phyloP scores from a whole-genome alignment of 1,140 invertebrate species.

The Zaprionus tsacasi region DNA sequence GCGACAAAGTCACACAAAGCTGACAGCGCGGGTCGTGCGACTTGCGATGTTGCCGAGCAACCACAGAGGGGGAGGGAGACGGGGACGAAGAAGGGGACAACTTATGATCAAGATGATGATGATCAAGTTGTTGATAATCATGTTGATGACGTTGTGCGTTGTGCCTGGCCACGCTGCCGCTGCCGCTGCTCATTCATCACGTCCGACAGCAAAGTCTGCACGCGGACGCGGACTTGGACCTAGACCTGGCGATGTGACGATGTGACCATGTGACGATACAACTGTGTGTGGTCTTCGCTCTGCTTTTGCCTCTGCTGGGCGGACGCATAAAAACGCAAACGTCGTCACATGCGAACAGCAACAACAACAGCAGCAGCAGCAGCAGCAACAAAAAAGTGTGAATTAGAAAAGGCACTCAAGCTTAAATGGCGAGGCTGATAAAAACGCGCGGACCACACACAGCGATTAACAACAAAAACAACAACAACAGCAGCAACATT shows the following conservation, averaged over 20 bases:
- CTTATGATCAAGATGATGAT: conserved; percentile 21
- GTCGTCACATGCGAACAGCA: conserved; percentile 39
- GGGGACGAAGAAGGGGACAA: conserved; percentile 3
- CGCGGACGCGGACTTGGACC: conserved; percentile 25
- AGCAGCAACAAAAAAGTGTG: conserved; percentile 65
- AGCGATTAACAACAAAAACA: conserved; percentile 13
- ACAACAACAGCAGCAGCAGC: conserved; percentile 14
- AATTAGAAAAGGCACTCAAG: conserved; percentile 81
- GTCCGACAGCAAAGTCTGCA: conserved; percentile 53
- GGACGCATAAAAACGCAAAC: conserved; percentile 54
- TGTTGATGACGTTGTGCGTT: conserved; percentile 47
- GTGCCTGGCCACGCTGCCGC: background rate
- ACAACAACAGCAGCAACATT: conserved; percentile 1
- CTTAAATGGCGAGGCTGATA: conserved; percentile 72
- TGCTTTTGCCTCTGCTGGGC: conserved; percentile 7
- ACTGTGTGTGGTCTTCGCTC: conserved; percentile 64
- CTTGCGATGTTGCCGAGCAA: background rate
- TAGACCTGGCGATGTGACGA: background rate
- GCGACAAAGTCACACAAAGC: conserved; percentile 79
- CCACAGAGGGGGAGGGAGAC: background rate
- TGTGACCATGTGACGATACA: conserved; percentile 3
- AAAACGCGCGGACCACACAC: conserved; percentile 52
- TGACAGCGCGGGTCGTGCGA: conserved; percentile 65
- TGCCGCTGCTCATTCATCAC: conserved; percentile 75
- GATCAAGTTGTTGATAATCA: conserved; percentile 10